These are phyloP conservation scores for Bombylius discolor DNA, from an alignment of 2,888 invertebrate genomes.

Conservation along the genomic window DNA sequence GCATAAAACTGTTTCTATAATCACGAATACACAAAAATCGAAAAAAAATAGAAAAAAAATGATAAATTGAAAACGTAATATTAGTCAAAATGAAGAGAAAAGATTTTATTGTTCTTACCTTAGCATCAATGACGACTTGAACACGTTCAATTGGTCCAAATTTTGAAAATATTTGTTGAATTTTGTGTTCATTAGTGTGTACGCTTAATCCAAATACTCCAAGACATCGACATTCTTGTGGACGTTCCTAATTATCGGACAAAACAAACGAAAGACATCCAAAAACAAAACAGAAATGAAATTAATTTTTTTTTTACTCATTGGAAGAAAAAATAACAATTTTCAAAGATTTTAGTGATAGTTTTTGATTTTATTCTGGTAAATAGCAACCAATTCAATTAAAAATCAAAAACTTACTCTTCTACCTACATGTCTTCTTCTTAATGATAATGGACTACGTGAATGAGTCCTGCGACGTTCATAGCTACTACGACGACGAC, in stretches of 20 bases:
- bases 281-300: too few relatives aligned
- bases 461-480: conserved; percentile 53
- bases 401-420: conserved; percentile 38
- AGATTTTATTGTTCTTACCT: conserved; percentile 32
- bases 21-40: too few relatives aligned
- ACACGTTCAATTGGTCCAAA: conserved; percentile 86
- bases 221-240: conserved; percentile 75
- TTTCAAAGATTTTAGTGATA: too few relatives aligned
- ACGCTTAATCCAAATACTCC: conserved; percentile 92
- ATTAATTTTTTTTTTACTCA: too few relatives aligned
- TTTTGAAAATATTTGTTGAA: conserved; percentile 83
- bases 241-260: conserved; percentile 31
- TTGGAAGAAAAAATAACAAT: too few relatives aligned
- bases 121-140: conserved; percentile 91
- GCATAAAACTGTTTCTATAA: too few relatives aligned
- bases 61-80: too few relatives aligned
- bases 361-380: too few relatives aligned
- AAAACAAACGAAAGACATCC: too few relatives aligned
- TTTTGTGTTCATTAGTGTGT: conserved; percentile 82
- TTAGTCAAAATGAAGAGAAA: too few relatives aligned
- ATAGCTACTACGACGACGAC: conserved; percentile 37
- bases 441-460: conserved; percentile 67
- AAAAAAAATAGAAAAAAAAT: too few relatives aligned
- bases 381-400: not conserved
- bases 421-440: conserved; percentile 64